These are phyloP conservation scores for Sarcophaga variegata DNA, from an alignment of 2,888 invertebrate genomes.

Conservation along the genomic window DNA sequence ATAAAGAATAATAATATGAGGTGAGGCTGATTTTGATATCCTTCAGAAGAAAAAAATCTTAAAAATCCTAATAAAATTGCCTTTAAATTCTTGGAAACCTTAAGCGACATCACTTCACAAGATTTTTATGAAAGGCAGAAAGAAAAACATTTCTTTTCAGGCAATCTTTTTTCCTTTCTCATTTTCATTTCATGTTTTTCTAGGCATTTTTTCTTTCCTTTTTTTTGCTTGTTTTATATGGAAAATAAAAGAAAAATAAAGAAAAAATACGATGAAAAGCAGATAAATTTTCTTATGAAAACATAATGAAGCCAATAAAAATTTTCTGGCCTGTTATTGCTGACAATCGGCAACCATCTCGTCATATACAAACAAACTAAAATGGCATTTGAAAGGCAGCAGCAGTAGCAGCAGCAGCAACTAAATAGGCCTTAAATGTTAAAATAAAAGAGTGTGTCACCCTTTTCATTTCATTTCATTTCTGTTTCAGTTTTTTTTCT, in stretches of 20 bases:
- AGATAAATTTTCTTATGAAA: conserved; percentile 39
- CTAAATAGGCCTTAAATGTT: not conserved
- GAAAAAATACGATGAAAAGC: not conserved
- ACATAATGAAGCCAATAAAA: conserved; percentile 52
- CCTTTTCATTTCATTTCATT: conserved; percentile 2
- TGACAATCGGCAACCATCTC: too few relatives aligned
- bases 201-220: not conserved
- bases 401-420: not conserved
- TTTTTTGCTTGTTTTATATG: not conserved
- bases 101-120: conserved; percentile 1
- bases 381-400: conserved; percentile 23
- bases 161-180: too few relatives aligned
- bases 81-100: conserved; percentile 30
- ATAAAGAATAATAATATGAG: too few relatives aligned
- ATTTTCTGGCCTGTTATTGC: conserved; percentile 6
- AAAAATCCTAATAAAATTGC: conserved; percentile 38
- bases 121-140: too few relatives aligned
- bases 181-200: not conserved
- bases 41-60: not conserved
- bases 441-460: conserved; percentile 1
- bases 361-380: too few relatives aligned
- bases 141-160: too few relatives aligned
- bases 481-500: too few relatives aligned
- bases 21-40: too few relatives aligned
- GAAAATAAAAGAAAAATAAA: not conserved